These are phyloP conservation scores for Amiota mariae DNA, from an alignment of 2,888 invertebrate species.

Conservation along the genomic window DNA sequence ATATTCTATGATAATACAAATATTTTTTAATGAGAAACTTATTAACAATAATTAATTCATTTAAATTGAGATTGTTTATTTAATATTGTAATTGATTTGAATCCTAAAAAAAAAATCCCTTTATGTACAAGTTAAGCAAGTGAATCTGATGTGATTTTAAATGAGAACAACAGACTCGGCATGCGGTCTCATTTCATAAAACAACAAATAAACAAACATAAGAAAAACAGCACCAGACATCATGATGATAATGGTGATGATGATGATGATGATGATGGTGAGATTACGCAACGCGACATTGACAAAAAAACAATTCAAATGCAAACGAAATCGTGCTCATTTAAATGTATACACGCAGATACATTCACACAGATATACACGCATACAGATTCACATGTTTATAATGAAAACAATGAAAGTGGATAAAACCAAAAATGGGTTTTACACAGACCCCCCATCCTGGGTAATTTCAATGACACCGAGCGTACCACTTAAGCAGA, in stretches of 20 bases:
- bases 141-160: conserved; percentile 33
- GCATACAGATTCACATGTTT: neutral
- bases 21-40: no score
- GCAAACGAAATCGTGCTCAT: conserved; percentile 17
- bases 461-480: no score
- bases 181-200: neutral
- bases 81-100: no score
- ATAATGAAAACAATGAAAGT: no score
- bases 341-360: conserved; percentile 24
- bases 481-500: conserved; percentile 27
- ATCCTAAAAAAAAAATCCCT: no score
- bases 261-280: no score
- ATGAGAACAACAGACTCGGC: conserved; percentile 24
- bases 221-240: neutral
- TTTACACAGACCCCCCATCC: no score
- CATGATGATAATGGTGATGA: no score
- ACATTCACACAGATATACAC: neutral
- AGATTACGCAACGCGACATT: neutral
- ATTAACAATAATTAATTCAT: no score
- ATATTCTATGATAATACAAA: no score
- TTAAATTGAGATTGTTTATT: no score
- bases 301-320: neutral
- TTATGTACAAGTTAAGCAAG: neutral
- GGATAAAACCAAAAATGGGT: no score
- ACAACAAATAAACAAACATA: conserved; percentile 31